A percentile compares a stretch with the other conserved stretches of the same genome.
phyloP scores from a whole-genome alignment of 2,888 invertebrate genomes.

The Eledona agricola region DNA sequence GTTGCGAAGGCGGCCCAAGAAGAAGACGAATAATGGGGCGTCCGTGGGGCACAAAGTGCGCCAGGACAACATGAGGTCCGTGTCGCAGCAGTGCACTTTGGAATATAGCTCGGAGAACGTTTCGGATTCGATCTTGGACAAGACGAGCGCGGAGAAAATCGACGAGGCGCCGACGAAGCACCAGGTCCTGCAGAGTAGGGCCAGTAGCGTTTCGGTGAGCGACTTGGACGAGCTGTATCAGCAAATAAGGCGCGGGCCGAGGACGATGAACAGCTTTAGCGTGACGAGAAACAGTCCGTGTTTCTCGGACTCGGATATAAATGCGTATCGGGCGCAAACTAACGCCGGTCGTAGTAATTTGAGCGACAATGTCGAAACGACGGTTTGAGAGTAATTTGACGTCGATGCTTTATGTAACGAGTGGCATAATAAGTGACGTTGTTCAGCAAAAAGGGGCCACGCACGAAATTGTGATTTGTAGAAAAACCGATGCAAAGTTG shows the following conservation, averaged over 20 bases:
- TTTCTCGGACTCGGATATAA: slow-evolving; percentile 57
- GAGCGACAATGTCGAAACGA: slow-evolving; percentile 36
- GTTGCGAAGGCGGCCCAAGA: slow-evolving; percentile 50
- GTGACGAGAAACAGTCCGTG: slow-evolving; percentile 50
- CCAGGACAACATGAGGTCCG: slow-evolving; percentile 67
- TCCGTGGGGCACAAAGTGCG: slow-evolving; percentile 23
- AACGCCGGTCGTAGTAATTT: slow-evolving; percentile 20
- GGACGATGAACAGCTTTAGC: slow-evolving; percentile 36
- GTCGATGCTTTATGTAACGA: slow-evolving; percentile 3
- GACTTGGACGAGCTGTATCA: slow-evolving; percentile 77
- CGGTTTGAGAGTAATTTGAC: slow-evolving; percentile 22
- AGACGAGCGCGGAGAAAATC: slow-evolving; percentile 46
- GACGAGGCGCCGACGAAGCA: slow-evolving; percentile 12
- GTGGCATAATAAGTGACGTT: background rate
- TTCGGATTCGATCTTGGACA: slow-evolving; percentile 58
- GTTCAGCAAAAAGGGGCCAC: no score
- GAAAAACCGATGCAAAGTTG: no score
- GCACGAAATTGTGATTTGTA: no score
- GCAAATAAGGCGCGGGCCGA: slow-evolving; percentile 67
- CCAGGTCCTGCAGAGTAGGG: slow-evolving; percentile 64
- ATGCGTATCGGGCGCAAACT: slow-evolving; percentile 19
- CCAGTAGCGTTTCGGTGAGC: slow-evolving; percentile 67
- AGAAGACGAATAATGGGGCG: slow-evolving; percentile 52
- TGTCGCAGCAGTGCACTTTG: slow-evolving; percentile 76
- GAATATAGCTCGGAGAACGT: slow-evolving; percentile 71